phyloP scores from a whole-genome alignment of 2,113 vertebrate genomes.

The Pipa parva region DNA sequence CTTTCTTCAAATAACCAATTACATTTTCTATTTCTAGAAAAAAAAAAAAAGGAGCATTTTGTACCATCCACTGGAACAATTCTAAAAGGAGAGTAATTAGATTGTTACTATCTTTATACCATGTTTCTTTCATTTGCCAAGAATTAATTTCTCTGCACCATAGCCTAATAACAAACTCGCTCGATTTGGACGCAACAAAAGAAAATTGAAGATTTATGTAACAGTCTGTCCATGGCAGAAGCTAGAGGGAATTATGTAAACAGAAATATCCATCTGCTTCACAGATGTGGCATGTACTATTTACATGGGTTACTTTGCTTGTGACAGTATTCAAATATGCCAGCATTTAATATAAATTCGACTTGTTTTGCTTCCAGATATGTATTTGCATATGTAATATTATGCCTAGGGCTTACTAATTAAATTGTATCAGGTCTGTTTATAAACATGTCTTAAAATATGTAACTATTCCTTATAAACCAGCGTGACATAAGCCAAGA shows the following conservation, averaged over 20 bases:
- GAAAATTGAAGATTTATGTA: conserved; percentile 13
- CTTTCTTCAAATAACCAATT: no score
- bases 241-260: conserved; percentile 25
- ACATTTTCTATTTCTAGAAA: no score
- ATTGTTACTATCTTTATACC: conserved; percentile 16
- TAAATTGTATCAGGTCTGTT: conserved; percentile 5
- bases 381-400: conserved; percentile 14
- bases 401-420: conserved; percentile 1
- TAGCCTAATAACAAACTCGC: conserved; percentile 14
- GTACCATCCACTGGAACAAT: background rate
- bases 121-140: conserved; percentile 8
- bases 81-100: background rate
- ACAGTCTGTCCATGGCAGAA: conserved; percentile 15
- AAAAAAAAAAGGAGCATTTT: no score
- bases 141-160: conserved; percentile 12
- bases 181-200: conserved; percentile 23
- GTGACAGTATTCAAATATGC: conserved; percentile 14
- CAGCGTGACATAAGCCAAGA: background rate
- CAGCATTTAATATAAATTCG: conserved; percentile 18
- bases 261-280: conserved; percentile 28
- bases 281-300: conserved; percentile 37
- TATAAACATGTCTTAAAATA: background rate
- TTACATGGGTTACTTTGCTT: conserved; percentile 16
- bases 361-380: conserved; percentile 26
- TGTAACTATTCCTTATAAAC: conserved; percentile 1